Base-by-base conservation (phyloP, 2,797 vertebrate genomes). In the Malurus splendens region DNA sequence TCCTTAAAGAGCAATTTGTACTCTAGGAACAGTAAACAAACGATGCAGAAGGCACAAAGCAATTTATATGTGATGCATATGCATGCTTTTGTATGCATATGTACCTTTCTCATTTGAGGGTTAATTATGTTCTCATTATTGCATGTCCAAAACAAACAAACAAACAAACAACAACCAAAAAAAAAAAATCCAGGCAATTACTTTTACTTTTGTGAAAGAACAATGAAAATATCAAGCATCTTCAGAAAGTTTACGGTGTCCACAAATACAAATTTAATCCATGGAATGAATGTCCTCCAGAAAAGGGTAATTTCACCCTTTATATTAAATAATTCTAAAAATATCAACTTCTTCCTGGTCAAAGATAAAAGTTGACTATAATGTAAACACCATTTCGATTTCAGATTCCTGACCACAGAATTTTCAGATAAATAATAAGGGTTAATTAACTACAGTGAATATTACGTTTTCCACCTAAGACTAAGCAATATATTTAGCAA, bases 381-480 rank as follows among this genome's bases (percentile, higher is more conserved):
- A n/a, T n/a, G 84, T 73, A 86, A 86, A 79, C 9, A 10, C 25
- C 22, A 74, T 77, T 84, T 41, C 87, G 48, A 87, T 91, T 94
- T 94, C 76, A 80, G 18, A 78, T 45, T 87, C 62, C 41, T 72
- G n/a, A 66, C 54, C 9, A 2, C 14, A 75, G 36, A 66, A 75
- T 92, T 90, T 62, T 89, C 51, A 78, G 44, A 87, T 42, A 86
- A 65, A 78, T 61, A 90, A 85, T 28, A 87, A 77, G n/a, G 10
- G 42, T 28, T 90, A 93, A 89, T 89, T 71, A 88, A 62, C 38
- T 80, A 48, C 36, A 65, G 14, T 17, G 25, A 80, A 48, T 79
- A 77, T 33, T 64, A 80, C 14, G 62, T 62, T 80, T 80, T 24
- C 18, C 33, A 87, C 18, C 20, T 57, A 85, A 86, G 28, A 57